Conservation (phyloP, 2,797 vertebrate species). For the Chiroxiphia lanceolata region DNA sequence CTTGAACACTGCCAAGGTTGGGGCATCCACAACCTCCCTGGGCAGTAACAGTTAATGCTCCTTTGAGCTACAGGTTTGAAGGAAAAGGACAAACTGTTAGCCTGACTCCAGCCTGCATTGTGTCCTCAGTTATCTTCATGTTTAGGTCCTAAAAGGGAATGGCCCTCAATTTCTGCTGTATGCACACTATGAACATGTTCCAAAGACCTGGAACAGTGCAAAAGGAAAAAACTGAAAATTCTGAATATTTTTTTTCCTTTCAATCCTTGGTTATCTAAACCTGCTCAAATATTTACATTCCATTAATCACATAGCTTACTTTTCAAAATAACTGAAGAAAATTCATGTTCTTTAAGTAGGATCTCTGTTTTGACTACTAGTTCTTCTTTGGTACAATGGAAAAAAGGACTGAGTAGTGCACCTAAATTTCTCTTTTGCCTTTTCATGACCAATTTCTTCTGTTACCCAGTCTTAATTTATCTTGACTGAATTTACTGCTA, state of each 20-base stretch:
- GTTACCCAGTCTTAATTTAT: neutral
- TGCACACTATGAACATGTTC: neutral
- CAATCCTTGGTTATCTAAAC: neutral
- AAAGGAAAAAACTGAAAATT: neutral
- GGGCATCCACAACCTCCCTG: neutral
- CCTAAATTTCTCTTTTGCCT: neutral
- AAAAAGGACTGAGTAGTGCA: neutral
- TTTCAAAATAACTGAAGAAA: neutral
- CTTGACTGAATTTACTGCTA: neutral
- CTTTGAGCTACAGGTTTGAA: neutral
- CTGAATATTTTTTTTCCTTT: neutral
- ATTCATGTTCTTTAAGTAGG: neutral
- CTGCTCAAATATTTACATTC: neutral
- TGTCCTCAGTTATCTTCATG: neutral
- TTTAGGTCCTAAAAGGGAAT: neutral
- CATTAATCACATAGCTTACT: neutral
- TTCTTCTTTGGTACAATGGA: neutral
- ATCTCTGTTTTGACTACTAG: neutral
- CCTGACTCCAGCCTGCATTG: neutral
- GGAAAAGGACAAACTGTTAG: neutral
- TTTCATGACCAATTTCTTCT: neutral
- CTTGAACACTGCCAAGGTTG: neutral
- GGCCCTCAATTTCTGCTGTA: neutral
- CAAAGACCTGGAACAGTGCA: neutral
- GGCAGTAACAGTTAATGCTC: neutral